Percentiles rank a stretch among this genome's conserved stretches.
phyloP scores from a whole-genome alignment of 2,113 vertebrate species.

The Columbina picui region DNA sequence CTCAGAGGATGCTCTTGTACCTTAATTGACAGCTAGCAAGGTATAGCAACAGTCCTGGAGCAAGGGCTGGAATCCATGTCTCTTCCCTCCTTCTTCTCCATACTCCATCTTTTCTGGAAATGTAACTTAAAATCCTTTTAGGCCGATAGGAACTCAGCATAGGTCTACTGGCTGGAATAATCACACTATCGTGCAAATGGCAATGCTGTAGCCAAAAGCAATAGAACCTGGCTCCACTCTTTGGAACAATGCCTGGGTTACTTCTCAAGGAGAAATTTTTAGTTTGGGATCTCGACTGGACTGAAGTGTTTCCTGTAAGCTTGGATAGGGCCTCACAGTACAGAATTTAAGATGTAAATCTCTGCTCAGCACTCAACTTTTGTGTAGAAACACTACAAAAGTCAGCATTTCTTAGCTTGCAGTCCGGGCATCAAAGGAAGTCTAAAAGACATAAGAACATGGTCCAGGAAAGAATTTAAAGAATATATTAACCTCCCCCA shows the following conservation, averaged over 20 bases:
- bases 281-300: neutral
- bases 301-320: neutral
- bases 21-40: neutral
- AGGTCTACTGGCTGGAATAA: neutral
- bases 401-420: neutral
- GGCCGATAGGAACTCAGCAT: neutral
- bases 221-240: neutral
- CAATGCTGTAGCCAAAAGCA: neutral
- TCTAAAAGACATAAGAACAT: neutral
- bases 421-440: neutral
- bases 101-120: neutral
- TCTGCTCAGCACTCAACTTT: neutral
- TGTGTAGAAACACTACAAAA: neutral
- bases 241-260: neutral
- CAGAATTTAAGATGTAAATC: neutral
- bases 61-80: neutral
- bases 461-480: neutral
- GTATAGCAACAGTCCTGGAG: neutral
- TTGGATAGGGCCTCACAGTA: neutral
- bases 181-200: neutral
- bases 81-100: neutral
- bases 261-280: neutral
- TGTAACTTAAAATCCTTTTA: neutral
- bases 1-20: neutral
- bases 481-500: neutral